Percentiles rank a stretch among this genome's conserved stretches.
Conservation (phyloP, 2,113 vertebrate species). For the Chunga burmeisteri region DNA sequence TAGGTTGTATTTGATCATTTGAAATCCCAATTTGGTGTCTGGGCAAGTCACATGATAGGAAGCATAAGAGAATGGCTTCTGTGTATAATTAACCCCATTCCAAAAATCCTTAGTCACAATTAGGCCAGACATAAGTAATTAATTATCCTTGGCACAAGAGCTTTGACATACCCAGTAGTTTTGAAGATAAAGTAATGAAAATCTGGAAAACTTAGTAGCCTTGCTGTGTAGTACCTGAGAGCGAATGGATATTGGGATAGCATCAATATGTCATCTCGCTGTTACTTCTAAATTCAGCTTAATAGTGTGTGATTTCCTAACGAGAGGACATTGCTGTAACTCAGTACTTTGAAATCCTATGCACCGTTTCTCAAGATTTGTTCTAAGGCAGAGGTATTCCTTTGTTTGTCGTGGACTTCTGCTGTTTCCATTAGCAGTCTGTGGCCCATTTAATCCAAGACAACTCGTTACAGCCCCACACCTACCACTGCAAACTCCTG, state of each 20-base stretch:
- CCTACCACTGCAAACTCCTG: accelerated
- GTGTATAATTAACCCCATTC: neutral
- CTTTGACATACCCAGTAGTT: neutral
- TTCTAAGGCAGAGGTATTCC: neutral
- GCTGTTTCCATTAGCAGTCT: neutral
- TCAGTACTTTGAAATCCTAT: neutral
- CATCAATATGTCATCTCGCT: neutral
- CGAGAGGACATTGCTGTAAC: neutral
- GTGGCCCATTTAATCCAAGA: neutral
- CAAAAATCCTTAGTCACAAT: neutral
- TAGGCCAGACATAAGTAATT: neutral
- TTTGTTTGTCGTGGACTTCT: neutral
- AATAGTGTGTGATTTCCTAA: neutral
- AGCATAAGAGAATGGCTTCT: neutral
- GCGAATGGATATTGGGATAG: neutral
- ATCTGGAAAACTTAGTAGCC: neutral
- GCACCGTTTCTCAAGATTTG: neutral
- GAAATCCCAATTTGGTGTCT: neutral
- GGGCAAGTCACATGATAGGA: neutral
- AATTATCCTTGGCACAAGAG: neutral
- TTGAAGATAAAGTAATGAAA: neutral
- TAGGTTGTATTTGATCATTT: neutral
- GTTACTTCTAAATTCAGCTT: neutral
- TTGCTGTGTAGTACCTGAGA: neutral
- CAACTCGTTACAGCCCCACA: neutral